These are phyloP conservation scores for Natator depressus DNA, from an alignment of 2,113 vertebrate species.

Conservation along the genomic window DNA sequence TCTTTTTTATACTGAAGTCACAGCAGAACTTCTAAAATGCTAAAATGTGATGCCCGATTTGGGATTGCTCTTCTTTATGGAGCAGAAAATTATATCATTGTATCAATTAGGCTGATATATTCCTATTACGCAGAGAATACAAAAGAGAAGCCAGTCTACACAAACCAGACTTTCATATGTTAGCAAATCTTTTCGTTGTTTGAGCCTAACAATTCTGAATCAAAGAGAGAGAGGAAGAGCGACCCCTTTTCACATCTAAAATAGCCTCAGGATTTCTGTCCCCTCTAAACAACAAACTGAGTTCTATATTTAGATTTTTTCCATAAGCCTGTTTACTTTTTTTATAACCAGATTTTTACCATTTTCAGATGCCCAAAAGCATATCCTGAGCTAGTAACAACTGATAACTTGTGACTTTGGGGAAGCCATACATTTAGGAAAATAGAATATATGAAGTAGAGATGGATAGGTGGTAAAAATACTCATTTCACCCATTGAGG, in stretches of 20 bases:
- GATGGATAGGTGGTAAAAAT: not conserved
- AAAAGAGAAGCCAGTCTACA: not conserved
- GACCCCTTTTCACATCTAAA: not conserved
- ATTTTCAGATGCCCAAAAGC: not conserved
- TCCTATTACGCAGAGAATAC: not conserved
- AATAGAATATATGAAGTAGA: not conserved
- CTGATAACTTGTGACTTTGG: not conserved
- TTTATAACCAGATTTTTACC: slow-evolving; percentile 12
- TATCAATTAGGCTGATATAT: not conserved
- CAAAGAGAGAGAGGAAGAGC: not conserved
- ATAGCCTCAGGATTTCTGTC: not conserved
- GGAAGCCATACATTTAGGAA: not conserved
- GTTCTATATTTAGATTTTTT: not conserved
- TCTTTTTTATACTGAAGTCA: not conserved
- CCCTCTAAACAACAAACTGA: not conserved
- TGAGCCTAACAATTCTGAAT: not conserved
- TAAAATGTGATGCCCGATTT: not conserved
- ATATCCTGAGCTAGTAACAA: not conserved
- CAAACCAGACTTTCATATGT: not conserved
- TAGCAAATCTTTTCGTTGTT: not conserved
- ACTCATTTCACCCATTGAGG: not conserved
- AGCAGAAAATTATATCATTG: not conserved
- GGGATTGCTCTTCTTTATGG: not conserved
- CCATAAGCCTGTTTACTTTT: not conserved
- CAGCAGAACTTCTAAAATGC: not conserved